These are phyloP conservation scores for Lampropteryx suffumata DNA, from an alignment of 2,888 invertebrate species.

Conservation along the genomic window DNA sequence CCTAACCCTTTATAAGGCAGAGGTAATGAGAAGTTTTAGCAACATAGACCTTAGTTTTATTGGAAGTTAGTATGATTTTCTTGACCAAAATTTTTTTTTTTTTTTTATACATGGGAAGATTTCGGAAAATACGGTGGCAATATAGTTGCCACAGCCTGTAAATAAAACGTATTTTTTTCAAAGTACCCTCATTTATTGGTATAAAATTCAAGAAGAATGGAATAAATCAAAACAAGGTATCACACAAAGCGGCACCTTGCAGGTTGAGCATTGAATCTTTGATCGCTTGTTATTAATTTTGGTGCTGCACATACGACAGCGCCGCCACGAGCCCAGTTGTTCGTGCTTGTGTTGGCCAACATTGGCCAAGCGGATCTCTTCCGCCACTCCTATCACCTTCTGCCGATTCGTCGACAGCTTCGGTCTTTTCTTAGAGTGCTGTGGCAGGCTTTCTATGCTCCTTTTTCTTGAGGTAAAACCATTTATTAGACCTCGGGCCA, in stretches of 20 bases:
- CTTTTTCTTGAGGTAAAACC: conserved; percentile 24
- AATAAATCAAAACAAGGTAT: conserved; percentile 21
- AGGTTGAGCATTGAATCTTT: no score
- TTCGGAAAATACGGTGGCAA: conserved; percentile 27
- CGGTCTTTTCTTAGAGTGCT: no score
- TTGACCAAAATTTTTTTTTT: conserved; percentile 17
- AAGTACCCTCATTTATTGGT: conserved; percentile 18
- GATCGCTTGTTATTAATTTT: conserved; percentile 30
- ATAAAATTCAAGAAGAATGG: conserved; percentile 21
- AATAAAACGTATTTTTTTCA: no score
- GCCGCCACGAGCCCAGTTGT: conserved; percentile 19
- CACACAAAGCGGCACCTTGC: conserved; percentile 30
- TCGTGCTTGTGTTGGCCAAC: conserved; percentile 26
- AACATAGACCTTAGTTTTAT: conserved; percentile 16
- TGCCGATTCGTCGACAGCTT: conserved; percentile 22
- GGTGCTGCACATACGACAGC: conserved; percentile 34
- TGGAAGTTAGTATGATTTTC: conserved; percentile 21
- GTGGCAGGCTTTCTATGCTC: conserved; percentile 19
- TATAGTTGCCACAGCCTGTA: conserved; percentile 28
- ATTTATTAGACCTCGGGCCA: no score
- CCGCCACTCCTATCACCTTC: conserved; percentile 22
- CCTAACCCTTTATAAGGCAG: conserved; percentile 27
- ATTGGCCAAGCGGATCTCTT: conserved; percentile 26
- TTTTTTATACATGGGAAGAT: no score
- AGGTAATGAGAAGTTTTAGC: conserved; percentile 24